phyloP scores from a whole-genome alignment of 2,113 vertebrate species.

The Clarias gariepinus region DNA sequence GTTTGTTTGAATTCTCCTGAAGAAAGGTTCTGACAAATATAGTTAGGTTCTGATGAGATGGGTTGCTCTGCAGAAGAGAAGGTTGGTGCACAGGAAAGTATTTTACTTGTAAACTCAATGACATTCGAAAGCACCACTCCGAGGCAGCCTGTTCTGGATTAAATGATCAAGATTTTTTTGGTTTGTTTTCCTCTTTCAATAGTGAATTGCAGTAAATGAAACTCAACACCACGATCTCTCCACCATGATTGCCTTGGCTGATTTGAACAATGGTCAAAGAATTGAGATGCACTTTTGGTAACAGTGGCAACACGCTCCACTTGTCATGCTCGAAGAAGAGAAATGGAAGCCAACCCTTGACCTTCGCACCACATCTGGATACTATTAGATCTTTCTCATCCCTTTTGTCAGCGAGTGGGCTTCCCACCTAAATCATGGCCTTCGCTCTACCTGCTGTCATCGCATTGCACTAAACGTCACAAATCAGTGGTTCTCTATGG shows the following conservation, averaged over 20 bases:
- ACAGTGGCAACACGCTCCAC: constrained; percentile 37
- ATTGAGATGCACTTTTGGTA: constrained; percentile 31
- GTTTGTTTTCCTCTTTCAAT: not conserved
- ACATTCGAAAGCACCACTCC: not conserved
- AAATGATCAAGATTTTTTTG: not conserved
- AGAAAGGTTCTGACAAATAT: too few relatives aligned
- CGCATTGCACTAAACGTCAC: constrained; percentile 54
- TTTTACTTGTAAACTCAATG: not conserved
- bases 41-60: not conserved
- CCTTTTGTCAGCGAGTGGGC: constrained; percentile 47
- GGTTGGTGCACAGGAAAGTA: not conserved
- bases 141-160: not conserved
- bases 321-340: constrained; percentile 49
- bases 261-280: constrained; percentile 16
- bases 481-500: constrained; percentile 53
- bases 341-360: constrained; percentile 47
- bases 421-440: constrained; percentile 58
- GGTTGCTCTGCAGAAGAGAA: not conserved
- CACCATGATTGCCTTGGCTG: not conserved
- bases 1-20: too few relatives aligned
- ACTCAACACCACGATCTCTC: not conserved
- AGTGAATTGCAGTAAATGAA: not conserved
- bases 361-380: constrained; percentile 49
- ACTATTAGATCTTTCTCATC: constrained; percentile 38
- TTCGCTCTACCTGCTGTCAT: constrained; percentile 57